Evolutionary conservation across 2,113 vertebrate species (phyloP), one percentile per base, ranked within the genome.

Genomic region (Epinephelus fuscoguttatus): DNA sequence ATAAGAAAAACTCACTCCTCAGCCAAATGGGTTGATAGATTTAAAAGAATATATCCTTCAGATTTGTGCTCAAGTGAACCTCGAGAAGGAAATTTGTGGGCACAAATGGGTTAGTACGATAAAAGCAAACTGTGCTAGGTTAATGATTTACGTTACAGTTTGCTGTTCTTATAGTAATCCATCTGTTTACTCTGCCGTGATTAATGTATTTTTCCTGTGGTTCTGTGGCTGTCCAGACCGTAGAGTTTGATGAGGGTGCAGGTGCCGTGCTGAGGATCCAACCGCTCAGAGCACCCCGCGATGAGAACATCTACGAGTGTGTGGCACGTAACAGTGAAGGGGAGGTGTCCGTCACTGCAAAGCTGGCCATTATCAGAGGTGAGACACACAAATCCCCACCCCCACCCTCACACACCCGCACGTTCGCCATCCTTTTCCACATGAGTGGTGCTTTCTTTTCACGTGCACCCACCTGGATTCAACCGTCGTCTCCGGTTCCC

Each of bases 361-460:
- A 99, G 93, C 97, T 99, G 93, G 97, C 97, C 4, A 98, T 99
- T 82, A 97, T 99, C 80, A 94, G 98, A 97, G 98, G 98, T 99
- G 95, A 93, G 27, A 19, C 55, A 12, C 49, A 61, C 3, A 59
- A 15, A 63, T 47, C 45, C 49, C 27, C n/a, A 57, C 47, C 30
- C 33, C 37, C 37, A 62, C 52, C 52, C 63, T 47, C 62, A 9
- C n/a, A 59, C 56, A 66, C 68, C 55, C 19, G 13, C 13, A 0
- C 50, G 1, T 5, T 33, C 23, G 45, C 30, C 60, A 17, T 57
- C 67, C n/a, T 33, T 78, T 86, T 79, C 67, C 61, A 23, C 75
- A 73, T 21, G 53, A 70, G 70, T 78, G 23, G 25, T 61, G 53
- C 70, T 78, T 75, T 82, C 73, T 37, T 64, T 55, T 19, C 64